These are phyloP conservation scores for Neomorphus geoffroyi DNA, from an alignment of 2,797 vertebrate species.

Conservation along the genomic window DNA sequence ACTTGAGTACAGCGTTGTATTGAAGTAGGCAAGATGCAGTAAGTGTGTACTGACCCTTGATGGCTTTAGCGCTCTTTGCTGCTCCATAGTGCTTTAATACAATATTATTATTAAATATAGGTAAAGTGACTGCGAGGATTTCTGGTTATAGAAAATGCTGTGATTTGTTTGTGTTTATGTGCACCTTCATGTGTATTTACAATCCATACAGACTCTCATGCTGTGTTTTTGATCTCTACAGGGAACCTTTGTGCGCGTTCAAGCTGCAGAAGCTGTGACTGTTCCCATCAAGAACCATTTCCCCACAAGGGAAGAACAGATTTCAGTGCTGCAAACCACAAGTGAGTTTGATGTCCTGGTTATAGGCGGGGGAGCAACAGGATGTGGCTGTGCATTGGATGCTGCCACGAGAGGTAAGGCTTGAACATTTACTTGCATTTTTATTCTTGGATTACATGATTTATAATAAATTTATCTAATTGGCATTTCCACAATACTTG, in stretches of 20 bases:
- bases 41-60: neutral
- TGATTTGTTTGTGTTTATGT: neutral
- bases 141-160: rapidly evolving
- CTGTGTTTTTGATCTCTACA: conserved; percentile 59
- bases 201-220: rapidly evolving
- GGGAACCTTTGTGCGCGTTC: conserved; percentile 80
- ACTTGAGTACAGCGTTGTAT: rapidly evolving
- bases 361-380: conserved; percentile 94
- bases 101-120: neutral
- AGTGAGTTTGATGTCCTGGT: conserved; percentile 91
- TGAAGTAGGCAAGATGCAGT: neutral
- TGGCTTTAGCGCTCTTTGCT: neutral
- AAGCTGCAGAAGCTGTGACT: conserved; percentile 79
- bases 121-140: neutral
- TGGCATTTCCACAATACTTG: neutral
- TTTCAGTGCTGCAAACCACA: conserved; percentile 74
- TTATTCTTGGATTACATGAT: neutral
- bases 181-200: no score
- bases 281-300: conserved; percentile 74
- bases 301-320: conserved; percentile 85
- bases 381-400: conserved; percentile 93
- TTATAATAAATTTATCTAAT: rapidly evolving
- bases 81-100: neutral
- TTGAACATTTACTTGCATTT: rapidly evolving
- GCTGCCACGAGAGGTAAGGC: conserved; percentile 91